Base-by-base conservation (phyloP, 2,797 vertebrate species). In the Melanotaenia pygmaea region DNA sequence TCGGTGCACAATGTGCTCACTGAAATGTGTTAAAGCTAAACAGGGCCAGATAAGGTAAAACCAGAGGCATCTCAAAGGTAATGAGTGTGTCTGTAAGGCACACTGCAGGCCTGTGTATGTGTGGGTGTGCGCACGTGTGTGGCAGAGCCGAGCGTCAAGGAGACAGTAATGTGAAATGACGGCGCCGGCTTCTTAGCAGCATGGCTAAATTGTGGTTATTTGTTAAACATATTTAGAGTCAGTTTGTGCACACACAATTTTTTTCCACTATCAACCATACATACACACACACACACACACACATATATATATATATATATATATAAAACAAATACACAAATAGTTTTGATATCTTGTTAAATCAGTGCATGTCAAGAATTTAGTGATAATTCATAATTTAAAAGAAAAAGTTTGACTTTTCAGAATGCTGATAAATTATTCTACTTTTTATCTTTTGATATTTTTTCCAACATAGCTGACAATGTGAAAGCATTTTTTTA, bases 141-240 rank as follows among this genome's bases (percentile, higher is more conserved):
- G 80, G 67, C 73, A 59, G 94, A 94, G 95, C 92, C 82, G 92
- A 92, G 93, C 89, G 93, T 93, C 88, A 53, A 38, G 71, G 77
- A 96, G 96, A 97, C 86, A 83, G 91, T 97, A 96, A 98, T 97
- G 93, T 92, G 93, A 96, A 96, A 96, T 96, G 97, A 98, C 96
- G 88, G 95, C 91, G 94, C 93, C 92, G 94, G 95, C 95, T 96
- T 94, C 95, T 96, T 88, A 74, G 94, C 94, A 95, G 95, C 95
- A 92, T 88, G 90, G 95, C 95, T 96, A 97, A 97, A 97, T 96
- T 96, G 96, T 93, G 83, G 90, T 96, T 97, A 96, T 98, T 98
- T 97, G 96, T 97, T 97, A 96, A 98, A 97, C 95, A 94, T 95
- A 94, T 95, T 94, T 94, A 82, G 94, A 96, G 95, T 97, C 95